These are phyloP conservation scores for Crocidura indochinensis DNA, from an alignment of 2,797 vertebrate genomes.

Conservation along the genomic window DNA sequence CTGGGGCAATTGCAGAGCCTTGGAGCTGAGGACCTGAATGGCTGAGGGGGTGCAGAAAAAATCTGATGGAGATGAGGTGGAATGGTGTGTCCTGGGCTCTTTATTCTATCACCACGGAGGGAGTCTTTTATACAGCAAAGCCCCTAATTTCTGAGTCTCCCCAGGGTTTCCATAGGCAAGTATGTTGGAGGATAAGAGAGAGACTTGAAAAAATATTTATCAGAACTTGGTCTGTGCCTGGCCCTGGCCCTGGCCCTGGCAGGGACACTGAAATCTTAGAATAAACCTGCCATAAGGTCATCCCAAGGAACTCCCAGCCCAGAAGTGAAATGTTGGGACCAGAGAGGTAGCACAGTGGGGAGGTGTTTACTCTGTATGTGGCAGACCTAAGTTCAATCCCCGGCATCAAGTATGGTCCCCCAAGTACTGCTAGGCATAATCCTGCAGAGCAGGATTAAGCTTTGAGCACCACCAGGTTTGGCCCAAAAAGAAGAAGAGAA, in stretches of 20 bases:
- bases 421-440: too few relatives aligned
- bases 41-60: background rate
- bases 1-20: background rate
- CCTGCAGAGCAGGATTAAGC: too few relatives aligned
- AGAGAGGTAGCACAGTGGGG: too few relatives aligned
- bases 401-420: too few relatives aligned
- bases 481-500: conserved; percentile 1
- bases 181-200: background rate
- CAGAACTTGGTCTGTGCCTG: background rate
- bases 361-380: too few relatives aligned
- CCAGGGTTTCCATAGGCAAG: background rate
- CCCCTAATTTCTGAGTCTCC: background rate
- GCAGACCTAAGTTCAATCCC: too few relatives aligned
- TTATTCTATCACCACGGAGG: background rate
- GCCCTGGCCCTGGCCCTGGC: background rate
- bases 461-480: too few relatives aligned
- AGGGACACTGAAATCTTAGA: accelerated
- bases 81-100: background rate
- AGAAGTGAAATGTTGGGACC: background rate
- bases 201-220: background rate
- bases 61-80: background rate
- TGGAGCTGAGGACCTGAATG: background rate
- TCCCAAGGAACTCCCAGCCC: background rate
- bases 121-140: background rate
- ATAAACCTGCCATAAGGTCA: background rate